Base-by-base conservation (phyloP, 2,797 vertebrate species). In the Leucoraja ocellata region DNA sequence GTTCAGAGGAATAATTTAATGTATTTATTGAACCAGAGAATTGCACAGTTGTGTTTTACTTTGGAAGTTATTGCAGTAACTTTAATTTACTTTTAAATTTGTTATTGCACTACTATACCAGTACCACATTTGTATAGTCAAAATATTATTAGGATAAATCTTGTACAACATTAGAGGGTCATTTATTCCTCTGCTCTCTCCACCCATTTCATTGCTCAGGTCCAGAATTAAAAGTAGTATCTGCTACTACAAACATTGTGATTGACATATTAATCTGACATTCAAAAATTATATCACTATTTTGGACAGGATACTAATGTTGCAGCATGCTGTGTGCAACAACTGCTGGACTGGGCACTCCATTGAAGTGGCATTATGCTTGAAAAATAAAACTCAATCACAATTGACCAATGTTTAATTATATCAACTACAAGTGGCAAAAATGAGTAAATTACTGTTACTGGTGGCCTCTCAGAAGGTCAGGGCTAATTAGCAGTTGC, bases 361-460 rank as follows among this genome's bases (percentile, higher is more conserved):
- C 58, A 86, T n/a, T 86, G 28, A 65, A 14, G 54, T 86, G 54
- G 28, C 10, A n/a, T 32, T 54, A 61, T 58, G 61, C 28, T 65
- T 6, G 28, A 86, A 65, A 65, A 86, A 58, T 1, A 63, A 86
- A 86, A 63, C 11, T n/a, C 80, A 83, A 58, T 86, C 61, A 86
- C 61, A 86, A n/a, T 32, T 86, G 83, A 25, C 61, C 32, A 86
- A 65, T 58, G 28, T 86, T 86, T 86, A 65, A 86, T 86, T 86
- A 86, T 18, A 65, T 86, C 28, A 32, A 18, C 83, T 14, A 21
- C 28, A 32, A 65, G 13, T 28, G 63, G 61, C 13, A 32, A n/a
- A 86, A 63, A 63, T 18, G 14, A 86, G 58, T 61, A 86, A 65
- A 14, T 65, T 61, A 21, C 81, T 61, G 23, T 25, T 58, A 84